Evolutionary conservation across 2,113 vertebrate genomes (phyloP).

Genomic region (Columba livia): DNA sequence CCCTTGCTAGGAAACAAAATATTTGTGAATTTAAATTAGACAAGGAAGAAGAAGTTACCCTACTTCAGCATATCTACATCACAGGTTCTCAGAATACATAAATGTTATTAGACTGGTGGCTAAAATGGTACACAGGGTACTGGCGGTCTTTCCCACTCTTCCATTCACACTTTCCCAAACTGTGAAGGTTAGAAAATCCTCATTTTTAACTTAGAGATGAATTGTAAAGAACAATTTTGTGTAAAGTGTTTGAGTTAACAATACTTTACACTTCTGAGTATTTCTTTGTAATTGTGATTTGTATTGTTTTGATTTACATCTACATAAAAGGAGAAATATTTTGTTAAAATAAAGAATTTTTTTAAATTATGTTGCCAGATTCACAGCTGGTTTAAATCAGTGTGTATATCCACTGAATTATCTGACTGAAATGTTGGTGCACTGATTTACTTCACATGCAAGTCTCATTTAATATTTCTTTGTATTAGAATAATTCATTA

Average conservation of each 20-base stretch:
- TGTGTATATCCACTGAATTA: neutral
- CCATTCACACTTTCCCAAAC: neutral
- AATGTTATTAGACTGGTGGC: neutral
- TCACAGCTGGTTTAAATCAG: constrained; percentile 13
- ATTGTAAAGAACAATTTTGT: neutral
- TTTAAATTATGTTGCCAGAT: neutral
- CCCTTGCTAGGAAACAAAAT: neutral
- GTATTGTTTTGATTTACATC: neutral
- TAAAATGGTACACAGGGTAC: neutral
- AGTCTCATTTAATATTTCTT: constrained; percentile 3
- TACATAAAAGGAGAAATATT: neutral
- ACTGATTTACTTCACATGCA: neutral
- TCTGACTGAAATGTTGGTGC: neutral
- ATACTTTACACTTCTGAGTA: neutral
- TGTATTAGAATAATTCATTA: neutral
- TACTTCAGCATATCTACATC: neutral
- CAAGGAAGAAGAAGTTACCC: neutral
- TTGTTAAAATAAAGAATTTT: neutral
- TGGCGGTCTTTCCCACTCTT: neutral
- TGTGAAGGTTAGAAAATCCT: neutral
- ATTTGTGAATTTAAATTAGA: constrained; percentile 16
- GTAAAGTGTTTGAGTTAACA: neutral
- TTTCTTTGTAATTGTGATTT: neutral
- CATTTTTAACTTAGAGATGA: neutral
- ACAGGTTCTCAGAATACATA: neutral